A percentile compares a stretch with the other conserved stretches of the same genome.
Evolutionary conservation across 2,113 vertebrate genomes (phyloP).

Genomic region (Gymnobelideus leadbeateri): DNA sequence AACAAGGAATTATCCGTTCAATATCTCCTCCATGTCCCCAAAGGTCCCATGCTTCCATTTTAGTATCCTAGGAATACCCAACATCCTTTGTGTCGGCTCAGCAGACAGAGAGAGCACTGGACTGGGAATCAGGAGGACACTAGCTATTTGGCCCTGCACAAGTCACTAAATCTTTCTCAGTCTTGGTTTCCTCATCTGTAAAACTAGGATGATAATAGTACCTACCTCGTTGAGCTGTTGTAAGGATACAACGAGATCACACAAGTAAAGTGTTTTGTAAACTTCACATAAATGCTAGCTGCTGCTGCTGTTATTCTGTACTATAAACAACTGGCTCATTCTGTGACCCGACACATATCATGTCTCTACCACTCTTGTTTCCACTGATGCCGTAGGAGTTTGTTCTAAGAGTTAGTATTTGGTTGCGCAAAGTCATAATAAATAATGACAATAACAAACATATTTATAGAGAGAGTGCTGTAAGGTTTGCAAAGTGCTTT

Average conservation of each 20-base stretch:
- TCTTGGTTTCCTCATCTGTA: not conserved
- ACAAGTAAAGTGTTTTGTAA: not conserved
- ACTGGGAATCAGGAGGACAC: not conserved
- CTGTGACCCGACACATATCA: constrained; percentile 69
- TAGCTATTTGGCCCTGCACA: not conserved
- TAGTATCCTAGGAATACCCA: constrained; percentile 11
- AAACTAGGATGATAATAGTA: not conserved
- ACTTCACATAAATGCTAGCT: not conserved
- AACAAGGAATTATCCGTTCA: constrained; percentile 50
- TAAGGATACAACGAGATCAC: not conserved
- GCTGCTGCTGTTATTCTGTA: constrained; percentile 9
- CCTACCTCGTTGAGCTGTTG: not conserved
- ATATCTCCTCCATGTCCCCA: constrained; percentile 40
- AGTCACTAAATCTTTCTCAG: not conserved
- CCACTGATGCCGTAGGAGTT: constrained; percentile 68
- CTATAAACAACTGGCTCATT: constrained; percentile 67
- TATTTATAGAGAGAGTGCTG: not conserved
- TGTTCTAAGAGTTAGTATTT: constrained; percentile 77
- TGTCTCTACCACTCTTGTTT: constrained; percentile 63
- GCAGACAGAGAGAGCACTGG: not conserved
- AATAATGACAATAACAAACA: not conserved
- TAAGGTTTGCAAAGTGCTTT: not conserved
- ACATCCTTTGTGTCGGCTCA: not conserved
- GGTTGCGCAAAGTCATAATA: constrained; percentile 72
- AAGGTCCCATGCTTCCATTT: constrained; percentile 44